Conservation (phyloP, 2,113 vertebrate species). For the Elachura formosa region DNA sequence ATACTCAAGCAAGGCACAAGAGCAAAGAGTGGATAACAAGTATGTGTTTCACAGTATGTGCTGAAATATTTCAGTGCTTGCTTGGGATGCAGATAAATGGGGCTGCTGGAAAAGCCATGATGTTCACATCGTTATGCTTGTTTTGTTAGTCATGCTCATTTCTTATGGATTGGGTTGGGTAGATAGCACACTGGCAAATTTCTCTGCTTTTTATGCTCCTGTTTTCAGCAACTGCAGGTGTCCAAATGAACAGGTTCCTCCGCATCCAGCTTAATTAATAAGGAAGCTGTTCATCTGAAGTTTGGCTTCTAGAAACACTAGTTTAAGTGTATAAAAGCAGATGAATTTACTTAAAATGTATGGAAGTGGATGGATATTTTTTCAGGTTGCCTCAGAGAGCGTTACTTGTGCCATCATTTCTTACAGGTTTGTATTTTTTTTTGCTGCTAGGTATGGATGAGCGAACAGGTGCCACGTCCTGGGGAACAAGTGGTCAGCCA, state of each 20-base stretch:
- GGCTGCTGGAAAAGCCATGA: not conserved
- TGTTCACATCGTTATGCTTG: not conserved
- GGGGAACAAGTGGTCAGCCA: constrained; percentile 89
- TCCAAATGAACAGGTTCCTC: constrained; percentile 24
- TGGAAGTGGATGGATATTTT: not conserved
- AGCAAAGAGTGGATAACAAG: not conserved
- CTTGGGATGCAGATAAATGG: not conserved
- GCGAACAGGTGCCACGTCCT: constrained; percentile 84
- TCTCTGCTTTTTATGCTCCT: not conserved
- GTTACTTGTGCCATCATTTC: not conserved
- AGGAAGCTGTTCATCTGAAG: not conserved
- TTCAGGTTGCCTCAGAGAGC: not conserved
- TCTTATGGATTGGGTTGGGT: not conserved
- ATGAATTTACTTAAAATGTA: not conserved
- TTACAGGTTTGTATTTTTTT: constrained; percentile 6
- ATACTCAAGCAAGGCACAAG: not conserved
- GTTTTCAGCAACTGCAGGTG: constrained; percentile 46
- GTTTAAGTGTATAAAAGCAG: not conserved
- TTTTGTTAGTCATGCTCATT: constrained; percentile 18
- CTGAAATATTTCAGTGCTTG: not conserved
- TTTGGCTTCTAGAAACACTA: not conserved
- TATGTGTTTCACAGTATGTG: not conserved
- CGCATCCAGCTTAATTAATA: not conserved
- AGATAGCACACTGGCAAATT: not conserved
- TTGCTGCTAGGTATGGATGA: constrained; percentile 90